phyloP scores from a whole-genome alignment of 2,888 invertebrate genomes.

The Stenolophus ochropezus region DNA sequence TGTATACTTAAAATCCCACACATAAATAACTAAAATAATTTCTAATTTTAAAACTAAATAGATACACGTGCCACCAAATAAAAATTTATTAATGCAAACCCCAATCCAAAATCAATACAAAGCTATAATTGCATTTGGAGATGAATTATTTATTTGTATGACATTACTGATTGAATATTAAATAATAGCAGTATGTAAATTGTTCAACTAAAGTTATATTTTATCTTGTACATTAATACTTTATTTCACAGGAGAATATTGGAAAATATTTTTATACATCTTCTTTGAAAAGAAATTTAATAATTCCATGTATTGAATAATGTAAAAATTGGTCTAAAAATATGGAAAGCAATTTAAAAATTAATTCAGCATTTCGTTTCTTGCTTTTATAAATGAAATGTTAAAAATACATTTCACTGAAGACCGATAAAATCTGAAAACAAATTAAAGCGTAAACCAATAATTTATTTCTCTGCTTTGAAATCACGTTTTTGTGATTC shows the following conservation, averaged over 20 bases:
- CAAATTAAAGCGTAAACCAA: constrained; percentile 1
- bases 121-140: not conserved
- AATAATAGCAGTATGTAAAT: not conserved
- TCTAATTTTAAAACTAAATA: not conserved
- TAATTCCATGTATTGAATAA: not conserved
- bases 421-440: not conserved
- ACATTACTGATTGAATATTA: not conserved
- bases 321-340: not conserved
- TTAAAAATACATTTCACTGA: not conserved
- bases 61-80: not conserved
- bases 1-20: not conserved
- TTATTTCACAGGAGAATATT: not conserved
- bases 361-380: not conserved
- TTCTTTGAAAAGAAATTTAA: not conserved
- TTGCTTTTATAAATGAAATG: not conserved
- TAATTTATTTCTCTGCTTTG: constrained; percentile 6
- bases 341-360: not conserved
- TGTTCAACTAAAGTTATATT: not conserved
- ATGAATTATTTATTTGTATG: not conserved
- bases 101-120: not conserved
- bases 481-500: not conserved
- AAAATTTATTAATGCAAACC: not conserved
- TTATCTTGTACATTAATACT: not conserved
- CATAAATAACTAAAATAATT: not conserved
- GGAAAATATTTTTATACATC: not conserved